Conservation (phyloP, 53 echinoderm and acorn worm species). For the Arbacia lixula region DNA sequence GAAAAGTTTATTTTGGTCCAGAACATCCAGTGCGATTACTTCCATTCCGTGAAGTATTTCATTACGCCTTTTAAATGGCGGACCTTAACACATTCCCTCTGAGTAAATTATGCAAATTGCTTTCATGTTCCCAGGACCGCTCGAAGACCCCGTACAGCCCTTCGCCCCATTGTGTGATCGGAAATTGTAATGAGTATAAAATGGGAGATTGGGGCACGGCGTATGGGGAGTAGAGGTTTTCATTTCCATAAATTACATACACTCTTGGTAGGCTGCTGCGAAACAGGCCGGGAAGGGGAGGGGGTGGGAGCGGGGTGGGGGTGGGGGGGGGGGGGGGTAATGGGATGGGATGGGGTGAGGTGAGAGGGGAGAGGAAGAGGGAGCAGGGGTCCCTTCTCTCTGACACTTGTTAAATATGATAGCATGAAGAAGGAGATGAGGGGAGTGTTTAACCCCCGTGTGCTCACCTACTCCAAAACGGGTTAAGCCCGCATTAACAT, state of each 20-base stretch:
- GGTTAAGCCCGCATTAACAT: conserved; percentile 31
- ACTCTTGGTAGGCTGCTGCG: neutral
- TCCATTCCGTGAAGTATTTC: neutral
- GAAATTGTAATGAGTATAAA: conserved; percentile 52
- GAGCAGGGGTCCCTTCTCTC: neutral
- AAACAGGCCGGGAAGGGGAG: no score
- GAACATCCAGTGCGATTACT: no score
- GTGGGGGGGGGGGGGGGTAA: no score
- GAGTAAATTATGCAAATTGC: conserved; percentile 29
- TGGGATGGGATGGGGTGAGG: no score
- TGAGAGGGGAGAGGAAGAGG: no score
- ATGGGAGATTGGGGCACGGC: neutral
- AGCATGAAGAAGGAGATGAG: no score
- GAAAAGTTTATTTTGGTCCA: no score
- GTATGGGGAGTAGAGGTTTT: neutral
- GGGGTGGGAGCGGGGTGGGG: no score
- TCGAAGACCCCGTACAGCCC: conserved; percentile 14
- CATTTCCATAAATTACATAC: conserved; percentile 4
- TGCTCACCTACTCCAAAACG: neutral
- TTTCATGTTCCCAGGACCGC: conserved; percentile 36
- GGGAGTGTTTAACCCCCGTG: conserved; percentile 8
- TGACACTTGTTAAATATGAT: no score
- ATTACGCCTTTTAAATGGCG: neutral
- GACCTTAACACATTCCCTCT: conserved; percentile 10
- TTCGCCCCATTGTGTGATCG: conserved; percentile 27